Conservation (phyloP, 2,888 invertebrate genomes). For the Digitonthophagus gazella region DNA sequence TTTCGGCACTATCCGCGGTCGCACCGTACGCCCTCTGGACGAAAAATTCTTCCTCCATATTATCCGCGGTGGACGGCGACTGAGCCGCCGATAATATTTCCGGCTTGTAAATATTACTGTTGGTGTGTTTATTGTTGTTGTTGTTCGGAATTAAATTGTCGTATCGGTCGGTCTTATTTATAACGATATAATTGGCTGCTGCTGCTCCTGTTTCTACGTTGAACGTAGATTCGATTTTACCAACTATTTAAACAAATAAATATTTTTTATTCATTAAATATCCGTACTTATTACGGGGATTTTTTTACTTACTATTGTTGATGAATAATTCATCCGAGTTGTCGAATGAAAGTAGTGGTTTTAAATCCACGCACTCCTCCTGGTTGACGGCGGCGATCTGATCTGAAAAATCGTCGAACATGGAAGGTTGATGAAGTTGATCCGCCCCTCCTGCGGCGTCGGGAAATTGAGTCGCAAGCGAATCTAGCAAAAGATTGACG, state of each 20-base stretch:
- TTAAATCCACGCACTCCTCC: slow-evolving; percentile 25
- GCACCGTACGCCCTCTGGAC: neutral
- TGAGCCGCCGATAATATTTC: slow-evolving; percentile 13
- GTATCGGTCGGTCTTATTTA: slow-evolving; percentile 6
- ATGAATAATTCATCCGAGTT: slow-evolving; percentile 25
- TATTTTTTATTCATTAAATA: neutral
- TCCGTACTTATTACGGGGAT: too few relatives aligned
- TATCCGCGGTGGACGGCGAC: slow-evolving; percentile 19
- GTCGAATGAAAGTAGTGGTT: slow-evolving; percentile 20
- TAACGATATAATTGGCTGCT: slow-evolving; percentile 10
- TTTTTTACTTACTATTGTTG: slow-evolving; percentile 1
- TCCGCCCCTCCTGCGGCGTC: neutral
- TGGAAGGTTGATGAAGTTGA: neutral
- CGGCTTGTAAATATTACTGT: neutral
- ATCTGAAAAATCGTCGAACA: neutral
- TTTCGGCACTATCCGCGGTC: neutral
- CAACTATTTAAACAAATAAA: neutral
- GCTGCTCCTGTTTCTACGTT: slow-evolving; percentile 3
- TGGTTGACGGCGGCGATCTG: neutral
- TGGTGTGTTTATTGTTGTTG: neutral
- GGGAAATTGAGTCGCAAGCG: neutral
- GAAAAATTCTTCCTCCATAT: slow-evolving; percentile 19
- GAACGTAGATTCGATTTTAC: slow-evolving; percentile 17
- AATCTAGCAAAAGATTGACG: slow-evolving; percentile 12
- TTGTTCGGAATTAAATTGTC: neutral